Conservation (phyloP, 2,797 vertebrate genomes). For the Agapornis canus region DNA sequence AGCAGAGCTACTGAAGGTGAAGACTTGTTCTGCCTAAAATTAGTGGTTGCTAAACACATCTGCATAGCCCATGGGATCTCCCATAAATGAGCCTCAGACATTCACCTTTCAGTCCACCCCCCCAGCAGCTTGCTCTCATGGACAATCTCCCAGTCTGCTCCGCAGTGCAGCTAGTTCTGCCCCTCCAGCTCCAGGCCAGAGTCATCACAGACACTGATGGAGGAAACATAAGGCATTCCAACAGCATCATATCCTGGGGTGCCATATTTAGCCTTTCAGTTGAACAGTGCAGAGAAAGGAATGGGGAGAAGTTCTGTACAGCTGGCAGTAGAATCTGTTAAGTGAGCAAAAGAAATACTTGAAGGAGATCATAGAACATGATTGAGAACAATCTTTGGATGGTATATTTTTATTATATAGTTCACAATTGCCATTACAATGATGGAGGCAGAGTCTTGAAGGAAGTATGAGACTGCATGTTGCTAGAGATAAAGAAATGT, state of each 20-base stretch:
- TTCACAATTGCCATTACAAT: slow-evolving; percentile 38
- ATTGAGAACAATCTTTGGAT: not conserved
- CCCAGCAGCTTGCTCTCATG: accelerated
- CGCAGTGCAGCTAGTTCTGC: not conserved
- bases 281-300: accelerated
- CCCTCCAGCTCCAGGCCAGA: not conserved
- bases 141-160: not conserved
- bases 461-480: slow-evolving; percentile 24
- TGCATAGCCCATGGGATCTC: not conserved
- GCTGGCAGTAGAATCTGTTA: not conserved
- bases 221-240: not conserved
- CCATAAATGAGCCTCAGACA: not conserved
- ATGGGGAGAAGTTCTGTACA: accelerated
- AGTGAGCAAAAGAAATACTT: not conserved
- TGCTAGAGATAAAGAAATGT: slow-evolving; percentile 9
- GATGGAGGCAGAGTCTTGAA: slow-evolving; percentile 56
- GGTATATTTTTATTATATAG: slow-evolving; percentile 48
- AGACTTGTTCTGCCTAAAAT: not conserved
- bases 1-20: not conserved
- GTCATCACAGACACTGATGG: accelerated
- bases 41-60: accelerated
- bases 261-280: accelerated
- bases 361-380: not conserved
- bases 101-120: too few species aligned
- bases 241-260: not conserved